Percentiles rank a stretch among this genome's conserved stretches.
These are phyloP conservation scores for Limanda limanda DNA, from an alignment of 2,113 vertebrate genomes.

Conservation along the genomic window DNA sequence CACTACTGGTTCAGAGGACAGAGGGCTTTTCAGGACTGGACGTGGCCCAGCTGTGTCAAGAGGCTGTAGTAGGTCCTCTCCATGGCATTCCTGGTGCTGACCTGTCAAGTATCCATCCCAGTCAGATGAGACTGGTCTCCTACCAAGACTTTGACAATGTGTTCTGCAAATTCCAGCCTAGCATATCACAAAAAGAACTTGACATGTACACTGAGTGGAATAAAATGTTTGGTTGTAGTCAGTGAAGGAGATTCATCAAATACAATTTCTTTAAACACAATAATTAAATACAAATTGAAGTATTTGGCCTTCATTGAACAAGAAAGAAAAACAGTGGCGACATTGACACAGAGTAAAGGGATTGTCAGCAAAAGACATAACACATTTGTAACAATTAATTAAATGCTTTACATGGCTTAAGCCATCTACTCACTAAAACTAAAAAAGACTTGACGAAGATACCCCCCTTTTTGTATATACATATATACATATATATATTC, in stretches of 20 bases:
- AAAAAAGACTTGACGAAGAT: constrained; percentile 88
- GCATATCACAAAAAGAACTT: constrained; percentile 99
- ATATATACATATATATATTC: constrained; percentile 61
- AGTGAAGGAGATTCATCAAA: constrained; percentile 81
- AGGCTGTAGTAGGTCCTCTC: constrained; percentile 93
- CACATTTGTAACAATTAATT: constrained; percentile 82
- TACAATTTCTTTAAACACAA: constrained; percentile 31
- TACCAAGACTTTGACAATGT: constrained; percentile 99
- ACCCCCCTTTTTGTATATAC: constrained; percentile 85
- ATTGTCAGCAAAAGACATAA: constrained; percentile 85
- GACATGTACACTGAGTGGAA: constrained; percentile 99
- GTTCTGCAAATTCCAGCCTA: constrained; percentile 99
- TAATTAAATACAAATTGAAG: constrained; percentile 26
- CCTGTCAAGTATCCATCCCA: constrained; percentile 93
- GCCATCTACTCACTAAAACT: constrained; percentile 87
- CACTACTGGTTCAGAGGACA: constrained; percentile 97
- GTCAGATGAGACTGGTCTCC: constrained; percentile 96
- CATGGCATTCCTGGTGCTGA: constrained; percentile 93
- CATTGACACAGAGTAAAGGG: constrained; percentile 78
- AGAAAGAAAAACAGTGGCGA: constrained; percentile 79
- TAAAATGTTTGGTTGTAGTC: constrained; percentile 99
- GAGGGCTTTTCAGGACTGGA: constrained; percentile 98
- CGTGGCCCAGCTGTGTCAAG: constrained; percentile 96
- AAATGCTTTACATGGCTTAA: constrained; percentile 88
- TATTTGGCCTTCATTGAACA: constrained; percentile 82